phyloP scores from a whole-genome alignment of 2,888 invertebrate genomes.

The Dryocosmus kuriphilus region DNA sequence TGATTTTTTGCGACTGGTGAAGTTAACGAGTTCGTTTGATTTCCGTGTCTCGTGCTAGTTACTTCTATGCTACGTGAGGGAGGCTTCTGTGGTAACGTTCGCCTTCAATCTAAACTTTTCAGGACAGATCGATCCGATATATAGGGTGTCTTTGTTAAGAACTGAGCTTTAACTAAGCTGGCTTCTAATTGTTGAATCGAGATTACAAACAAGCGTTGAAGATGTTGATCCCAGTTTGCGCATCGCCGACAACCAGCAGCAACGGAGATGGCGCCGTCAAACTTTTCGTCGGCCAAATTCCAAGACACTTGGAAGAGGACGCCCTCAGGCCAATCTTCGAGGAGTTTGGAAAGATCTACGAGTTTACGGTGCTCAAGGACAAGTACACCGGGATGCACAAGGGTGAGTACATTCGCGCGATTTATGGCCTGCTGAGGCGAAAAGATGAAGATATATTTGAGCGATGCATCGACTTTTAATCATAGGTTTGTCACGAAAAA shows the following conservation, averaged over 20 bases:
- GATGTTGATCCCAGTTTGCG: conserved; percentile 74
- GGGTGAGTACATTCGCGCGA: conserved; percentile 81
- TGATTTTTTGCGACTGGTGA: conserved; percentile 53
- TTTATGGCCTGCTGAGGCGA: conserved; percentile 18
- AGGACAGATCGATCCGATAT: not conserved
- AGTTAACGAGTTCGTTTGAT: conserved; percentile 56
- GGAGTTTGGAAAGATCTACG: conserved; percentile 95
- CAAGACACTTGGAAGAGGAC: conserved; percentile 91
- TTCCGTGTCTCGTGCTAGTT: not conserved
- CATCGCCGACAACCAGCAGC: conserved; percentile 76
- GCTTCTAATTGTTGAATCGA: not conserved
- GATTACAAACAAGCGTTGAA: conserved; percentile 38
- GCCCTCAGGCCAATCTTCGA: conserved; percentile 94
- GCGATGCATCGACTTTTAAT: conserved; percentile 3
- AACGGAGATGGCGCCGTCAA: conserved; percentile 84
- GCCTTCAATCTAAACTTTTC: conserved; percentile 33
- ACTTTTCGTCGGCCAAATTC: conserved; percentile 95
- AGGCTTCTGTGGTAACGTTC: not conserved
- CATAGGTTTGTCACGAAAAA: not conserved
- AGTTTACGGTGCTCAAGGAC: conserved; percentile 95
- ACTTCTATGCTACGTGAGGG: not conserved
- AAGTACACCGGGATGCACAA: conserved; percentile 97
- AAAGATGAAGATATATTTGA: conserved; percentile 18
- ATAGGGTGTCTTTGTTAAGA: conserved; percentile 47
- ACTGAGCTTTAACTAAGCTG: not conserved